Evolutionary conservation across 2,797 vertebrate species (phyloP), one percentile per base, ranked within the genome.

Genomic region (Sphenopsis melanotis): DNA sequence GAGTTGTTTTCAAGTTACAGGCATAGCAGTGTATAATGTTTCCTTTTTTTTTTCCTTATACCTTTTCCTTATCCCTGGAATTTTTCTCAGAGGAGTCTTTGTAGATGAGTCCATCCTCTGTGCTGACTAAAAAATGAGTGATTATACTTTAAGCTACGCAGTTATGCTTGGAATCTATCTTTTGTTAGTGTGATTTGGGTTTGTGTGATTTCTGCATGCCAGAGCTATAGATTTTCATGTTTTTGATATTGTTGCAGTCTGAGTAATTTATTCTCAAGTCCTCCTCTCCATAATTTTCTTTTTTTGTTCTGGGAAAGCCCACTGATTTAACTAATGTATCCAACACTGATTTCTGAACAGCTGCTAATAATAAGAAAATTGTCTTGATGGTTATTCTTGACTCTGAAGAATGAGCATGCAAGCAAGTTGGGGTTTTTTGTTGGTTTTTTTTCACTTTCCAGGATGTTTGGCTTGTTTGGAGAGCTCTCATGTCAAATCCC

Each of bases 341-440:
- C 61, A 66, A 87, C 78, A 75, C 88, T 93, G 92, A 94, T 90
- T 94, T 93, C 88, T 93, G 64, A 95, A 85, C 89, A 96, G 81
- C 89, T 94, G 92, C 71, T 95, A 97, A 95, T 94, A 93, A 94
- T 29, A 94, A 91, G 75, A 95, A 95, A 91, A 94, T 93, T 93
- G 78, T 96, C 75, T 87, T 77, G 59, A 70, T 95, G 77, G 47
- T 90, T 96, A 42, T 93, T 91, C 87, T 96, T 0, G 0, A 93
- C n/a, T 66, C 50, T 70, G 52, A 64, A 91, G 94, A 88, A 94
- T 26, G 41, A 92, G 52, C 42, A 69, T 56, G 42, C 55, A 82
- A 78, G 74, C 66, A 89, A 95, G 69, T 84, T 87, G 37, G 30
- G 37, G 22, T 0, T 26, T 66, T 84, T 90, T 66, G 47, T 46